Evolutionary conservation across 1,140 invertebrate species (phyloP).

Genomic region (Temnothorax longispinosus): DNA sequence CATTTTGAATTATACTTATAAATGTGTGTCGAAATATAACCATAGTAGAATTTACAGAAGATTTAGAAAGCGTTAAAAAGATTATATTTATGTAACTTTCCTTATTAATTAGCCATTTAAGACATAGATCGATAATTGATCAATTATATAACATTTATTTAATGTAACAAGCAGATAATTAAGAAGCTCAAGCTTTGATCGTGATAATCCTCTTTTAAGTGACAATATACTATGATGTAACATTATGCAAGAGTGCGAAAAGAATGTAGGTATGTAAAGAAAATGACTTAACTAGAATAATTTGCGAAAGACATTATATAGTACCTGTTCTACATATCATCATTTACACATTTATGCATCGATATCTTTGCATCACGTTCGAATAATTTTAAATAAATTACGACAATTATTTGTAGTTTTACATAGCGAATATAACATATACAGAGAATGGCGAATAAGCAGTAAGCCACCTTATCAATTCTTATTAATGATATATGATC

Average conservation of each 20-base stretch:
- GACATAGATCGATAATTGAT: not conserved
- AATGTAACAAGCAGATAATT: not conserved
- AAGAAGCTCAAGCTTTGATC: not conserved
- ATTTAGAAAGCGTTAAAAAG: not conserved
- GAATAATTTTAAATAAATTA: conserved; percentile 1
- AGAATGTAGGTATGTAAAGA: not conserved
- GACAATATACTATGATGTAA: conserved; percentile 5
- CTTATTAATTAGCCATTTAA: not conserved
- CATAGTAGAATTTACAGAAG: not conserved
- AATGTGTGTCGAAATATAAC: not conserved
- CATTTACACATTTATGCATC: not conserved
- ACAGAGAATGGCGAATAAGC: not conserved
- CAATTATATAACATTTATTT: not conserved
- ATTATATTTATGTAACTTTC: not conserved
- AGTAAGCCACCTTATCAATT: not conserved
- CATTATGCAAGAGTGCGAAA: conserved; percentile 3
- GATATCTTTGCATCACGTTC: not conserved
- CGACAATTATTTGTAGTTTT: not conserved
- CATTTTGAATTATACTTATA: not conserved
- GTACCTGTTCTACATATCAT: not conserved
- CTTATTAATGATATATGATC: not conserved
- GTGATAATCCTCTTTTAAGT: not conserved
- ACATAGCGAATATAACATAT: not conserved
- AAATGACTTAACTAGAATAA: not conserved
- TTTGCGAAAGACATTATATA: not conserved